These are phyloP conservation scores for Edolisoma coerulescens DNA, from an alignment of 2,113 vertebrate genomes.

Conservation along the genomic window DNA sequence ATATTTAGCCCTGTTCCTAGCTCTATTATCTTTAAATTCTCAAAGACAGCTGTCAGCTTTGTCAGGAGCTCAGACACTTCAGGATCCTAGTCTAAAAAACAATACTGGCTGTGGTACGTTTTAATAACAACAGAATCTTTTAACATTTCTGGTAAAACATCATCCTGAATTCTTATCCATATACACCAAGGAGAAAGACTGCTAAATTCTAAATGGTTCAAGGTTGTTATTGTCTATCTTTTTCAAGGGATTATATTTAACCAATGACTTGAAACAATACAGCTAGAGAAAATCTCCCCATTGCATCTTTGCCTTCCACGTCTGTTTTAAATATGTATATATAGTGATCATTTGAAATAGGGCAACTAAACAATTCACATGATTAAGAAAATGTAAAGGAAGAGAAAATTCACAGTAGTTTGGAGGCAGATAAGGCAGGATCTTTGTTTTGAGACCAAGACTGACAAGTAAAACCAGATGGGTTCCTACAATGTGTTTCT, in stretches of 20 bases:
- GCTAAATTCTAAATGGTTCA: neutral
- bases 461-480: neutral
- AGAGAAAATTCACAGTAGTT: neutral
- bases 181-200: neutral
- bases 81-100: neutral
- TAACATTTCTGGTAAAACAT: neutral
- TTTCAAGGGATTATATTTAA: neutral
- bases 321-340: neutral
- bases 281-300: neutral
- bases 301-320: neutral
- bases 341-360: neutral
- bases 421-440: neutral
- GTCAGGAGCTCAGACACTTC: neutral
- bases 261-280: neutral
- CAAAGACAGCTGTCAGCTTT: neutral
- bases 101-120: neutral
- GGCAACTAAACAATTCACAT: neutral
- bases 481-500: neutral
- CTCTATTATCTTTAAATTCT: neutral
- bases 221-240: neutral
- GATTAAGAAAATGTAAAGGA: neutral
- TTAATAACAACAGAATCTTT: neutral
- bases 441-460: neutral
- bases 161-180: neutral
- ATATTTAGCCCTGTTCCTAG: neutral